These are phyloP conservation scores for Geotria australis DNA, from an alignment of 2,797 vertebrate genomes.

Conservation along the genomic window DNA sequence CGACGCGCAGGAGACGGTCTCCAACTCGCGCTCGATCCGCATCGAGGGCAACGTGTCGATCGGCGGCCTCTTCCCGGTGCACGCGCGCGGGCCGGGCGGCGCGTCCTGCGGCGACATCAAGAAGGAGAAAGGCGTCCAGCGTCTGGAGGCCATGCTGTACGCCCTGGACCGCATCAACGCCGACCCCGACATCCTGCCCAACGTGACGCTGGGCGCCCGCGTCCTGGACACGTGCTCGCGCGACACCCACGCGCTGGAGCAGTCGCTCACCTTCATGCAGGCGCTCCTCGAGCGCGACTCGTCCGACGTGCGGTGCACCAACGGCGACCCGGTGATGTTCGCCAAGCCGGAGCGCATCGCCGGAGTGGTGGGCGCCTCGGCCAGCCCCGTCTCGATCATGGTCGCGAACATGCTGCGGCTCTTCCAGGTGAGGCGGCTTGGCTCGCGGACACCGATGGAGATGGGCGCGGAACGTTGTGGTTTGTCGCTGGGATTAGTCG, in stretches of 20 bases:
- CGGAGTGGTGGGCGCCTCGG: constrained; percentile 64
- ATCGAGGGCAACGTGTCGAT: constrained; percentile 75
- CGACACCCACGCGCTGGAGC: constrained; percentile 76
- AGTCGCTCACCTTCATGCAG: constrained; percentile 84
- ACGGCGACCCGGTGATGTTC: constrained; percentile 69
- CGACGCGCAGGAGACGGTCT: not conserved
- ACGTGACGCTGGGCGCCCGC: constrained; percentile 69
- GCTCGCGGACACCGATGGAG: too few species aligned
- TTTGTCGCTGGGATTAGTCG: too few species aligned
- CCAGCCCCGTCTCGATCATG: constrained; percentile 91
- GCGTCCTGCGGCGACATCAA: constrained; percentile 71
- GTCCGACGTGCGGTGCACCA: constrained; percentile 60
- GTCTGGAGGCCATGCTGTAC: constrained; percentile 81
- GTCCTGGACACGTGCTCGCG: constrained; percentile 82
- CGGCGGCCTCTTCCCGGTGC: constrained; percentile 70
- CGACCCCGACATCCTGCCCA: constrained; percentile 65
- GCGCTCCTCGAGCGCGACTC: constrained; percentile 82
- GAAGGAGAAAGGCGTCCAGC: constrained; percentile 81
- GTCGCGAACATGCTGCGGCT: constrained; percentile 86
- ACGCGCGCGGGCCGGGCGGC: constrained; percentile 44
- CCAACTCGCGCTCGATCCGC: constrained; percentile 75
- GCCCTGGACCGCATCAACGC: constrained; percentile 85
- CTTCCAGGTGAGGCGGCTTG: constrained; percentile 62
- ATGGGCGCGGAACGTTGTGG: too few species aligned
- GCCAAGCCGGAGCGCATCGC: constrained; percentile 72